phyloP scores from a whole-genome alignment of 2,888 invertebrate genomes.

The Alentia gelatinosa region DNA sequence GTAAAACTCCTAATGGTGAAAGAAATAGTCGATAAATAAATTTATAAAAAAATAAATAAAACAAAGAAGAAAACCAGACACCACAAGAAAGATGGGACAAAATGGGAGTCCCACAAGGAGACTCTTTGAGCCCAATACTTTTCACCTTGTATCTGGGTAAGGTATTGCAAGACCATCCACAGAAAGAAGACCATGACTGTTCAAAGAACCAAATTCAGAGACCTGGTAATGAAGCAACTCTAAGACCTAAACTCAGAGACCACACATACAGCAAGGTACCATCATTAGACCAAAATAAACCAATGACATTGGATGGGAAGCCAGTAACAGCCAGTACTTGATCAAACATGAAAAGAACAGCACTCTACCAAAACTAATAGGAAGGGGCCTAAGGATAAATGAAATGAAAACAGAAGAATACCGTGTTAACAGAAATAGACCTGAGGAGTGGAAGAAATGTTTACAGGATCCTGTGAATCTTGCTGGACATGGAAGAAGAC shows the following conservation, averaged over 20 bases:
- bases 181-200: neutral
- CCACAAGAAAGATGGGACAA: too few relatives aligned
- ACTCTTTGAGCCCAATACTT: conserved; percentile 54
- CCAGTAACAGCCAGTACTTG: too few relatives aligned
- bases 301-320: too few relatives aligned
- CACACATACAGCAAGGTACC: neutral
- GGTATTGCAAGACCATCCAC: neutral
- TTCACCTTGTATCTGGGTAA: conserved; percentile 55
- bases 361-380: neutral
- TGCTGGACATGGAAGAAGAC: conserved; percentile 31
- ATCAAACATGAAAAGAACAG: neutral
- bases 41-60: too few relatives aligned
- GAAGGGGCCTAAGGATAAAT: conserved; percentile 19
- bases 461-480: neutral
- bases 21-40: too few relatives aligned
- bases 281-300: neutral
- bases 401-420: conserved; percentile 43
- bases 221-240: neutral
- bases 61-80: too few relatives aligned
- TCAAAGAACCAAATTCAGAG: neutral
- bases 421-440: neutral
- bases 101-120: conserved; percentile 56
- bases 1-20: too few relatives aligned
- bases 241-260: neutral
- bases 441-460: conserved; percentile 40